Evolutionary conservation across 2,888 invertebrate genomes (phyloP).

Genomic region (Leptothorax acervorum): DNA sequence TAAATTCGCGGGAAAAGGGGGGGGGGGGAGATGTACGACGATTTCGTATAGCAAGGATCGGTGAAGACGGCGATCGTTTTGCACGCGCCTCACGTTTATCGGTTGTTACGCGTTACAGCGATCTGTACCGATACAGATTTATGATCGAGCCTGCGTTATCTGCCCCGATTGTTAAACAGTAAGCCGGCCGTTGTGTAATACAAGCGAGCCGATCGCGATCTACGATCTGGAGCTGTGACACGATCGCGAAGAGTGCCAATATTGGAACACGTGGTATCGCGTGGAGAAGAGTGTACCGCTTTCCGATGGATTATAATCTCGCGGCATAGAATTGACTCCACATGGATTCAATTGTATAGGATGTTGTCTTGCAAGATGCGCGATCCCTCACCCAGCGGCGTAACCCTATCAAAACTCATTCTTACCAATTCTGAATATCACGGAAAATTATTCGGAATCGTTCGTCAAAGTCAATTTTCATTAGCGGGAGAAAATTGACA

Average conservation of each 20-base stretch:
- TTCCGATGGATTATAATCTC: not conserved
- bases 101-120: not conserved
- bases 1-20: not conserved
- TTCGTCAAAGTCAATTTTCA: conserved; percentile 24
- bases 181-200: conserved; percentile 24
- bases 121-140: conserved; percentile 17
- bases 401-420: not conserved
- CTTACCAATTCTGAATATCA: not conserved
- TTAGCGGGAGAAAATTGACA: not conserved
- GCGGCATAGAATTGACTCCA: not conserved
- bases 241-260: not conserved
- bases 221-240: conserved; percentile 17
- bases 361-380: not conserved
- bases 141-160: conserved; percentile 19
- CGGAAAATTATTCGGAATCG: not conserved
- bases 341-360: not conserved
- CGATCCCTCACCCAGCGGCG: not conserved
- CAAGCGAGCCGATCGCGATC: conserved; percentile 19
- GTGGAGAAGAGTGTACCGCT: conserved; percentile 26
- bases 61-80: not conserved
- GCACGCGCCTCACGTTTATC: conserved; percentile 10
- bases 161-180: conserved; percentile 13
- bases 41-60: not conserved
- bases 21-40: not conserved
- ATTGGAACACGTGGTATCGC: conserved; percentile 29